These are phyloP conservation scores for Podabrus alpinus DNA, from an alignment of 2,888 invertebrate genomes.

Conservation along the genomic window DNA sequence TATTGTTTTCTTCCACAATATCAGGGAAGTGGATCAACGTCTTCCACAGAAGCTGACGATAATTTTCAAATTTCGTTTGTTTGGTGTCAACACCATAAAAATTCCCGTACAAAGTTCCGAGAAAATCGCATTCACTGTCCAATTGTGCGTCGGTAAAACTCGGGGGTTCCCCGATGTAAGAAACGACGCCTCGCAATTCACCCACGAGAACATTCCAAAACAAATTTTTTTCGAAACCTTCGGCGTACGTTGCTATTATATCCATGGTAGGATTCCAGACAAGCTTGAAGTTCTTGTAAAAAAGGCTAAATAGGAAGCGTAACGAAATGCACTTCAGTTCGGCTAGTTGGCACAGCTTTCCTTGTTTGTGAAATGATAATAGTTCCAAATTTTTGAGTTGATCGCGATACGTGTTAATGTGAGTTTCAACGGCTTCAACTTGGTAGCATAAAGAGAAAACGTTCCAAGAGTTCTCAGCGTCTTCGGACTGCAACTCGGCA, in stretches of 20 bases:
- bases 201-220: constrained; percentile 76
- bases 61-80: constrained; percentile 71
- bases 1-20: constrained; percentile 78
- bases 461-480: constrained; percentile 56
- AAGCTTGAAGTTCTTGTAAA: constrained; percentile 86
- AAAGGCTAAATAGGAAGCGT: constrained; percentile 77
- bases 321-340: constrained; percentile 69
- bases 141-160: constrained; percentile 30
- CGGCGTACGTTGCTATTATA: constrained; percentile 76
- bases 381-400: constrained; percentile 76
- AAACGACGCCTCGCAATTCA: constrained; percentile 61
- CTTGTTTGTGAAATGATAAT: constrained; percentile 66
- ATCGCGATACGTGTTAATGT: constrained; percentile 79
- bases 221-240: constrained; percentile 60
- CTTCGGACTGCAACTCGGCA: constrained; percentile 56
- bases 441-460: constrained; percentile 71
- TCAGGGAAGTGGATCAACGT: constrained; percentile 74
- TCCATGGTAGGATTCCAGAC: constrained; percentile 85
- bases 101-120: constrained; percentile 44
- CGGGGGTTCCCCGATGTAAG: constrained; percentile 53
- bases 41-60: constrained; percentile 81
- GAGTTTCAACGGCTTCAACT: constrained; percentile 72
- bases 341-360: constrained; percentile 59
- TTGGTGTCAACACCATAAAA: constrained; percentile 57
- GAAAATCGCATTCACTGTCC: constrained; percentile 34